Base-by-base conservation (phyloP, 2,888 invertebrate genomes). In the Elmis aenea region DNA sequence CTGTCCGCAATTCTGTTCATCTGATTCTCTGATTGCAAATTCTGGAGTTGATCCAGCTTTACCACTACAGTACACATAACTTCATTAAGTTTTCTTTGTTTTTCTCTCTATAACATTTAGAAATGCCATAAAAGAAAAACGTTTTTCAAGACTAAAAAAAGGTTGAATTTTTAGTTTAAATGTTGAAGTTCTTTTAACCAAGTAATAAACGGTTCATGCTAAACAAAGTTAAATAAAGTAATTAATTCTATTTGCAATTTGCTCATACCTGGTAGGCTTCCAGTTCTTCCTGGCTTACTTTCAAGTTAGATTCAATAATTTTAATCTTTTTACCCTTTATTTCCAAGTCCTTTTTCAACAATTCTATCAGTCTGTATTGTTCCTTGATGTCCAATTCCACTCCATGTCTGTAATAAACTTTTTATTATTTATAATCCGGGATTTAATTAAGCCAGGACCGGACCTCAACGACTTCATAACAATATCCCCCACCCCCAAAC, bases 51-150 rank as follows among this genome's bases (percentile, higher is more conserved):
- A 58, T 81, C 75, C 54, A 85, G 74, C 16, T 77, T 77, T 12
- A 89, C 55, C 4, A 86, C 67, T 1, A 85, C 74, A 2, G 81
- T 76, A 37, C 79, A 73, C 30, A 83, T 77, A 2, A 92, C 78
- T 35, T 87, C 79, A 57, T 92, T 92, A 58, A 93, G 65, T 58
- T 82, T 74, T 40, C 73, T 73, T 64, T 91, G 91, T 64, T 85
- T 80, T 61, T 81, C 77, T 54, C 75, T 70, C 83, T 87, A 52
- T 9, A 66, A 56, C 42, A 45, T 24, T n/a, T n/a, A n/a, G n/a
- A n/a, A n/a, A n/a, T n/a, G n/a, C n/a, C n/a, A n/a, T n/a, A n/a
- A n/a, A n/a, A n/a, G n/a, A n/a, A n/a, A n/a, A n/a, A n/a, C n/a
- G n/a, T n/a, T n/a, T n/a, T n/a, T n/a, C n/a, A n/a, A n/a, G n/a